Percentiles rank a stretch among this genome's conserved stretches.
phyloP scores from a whole-genome alignment of 2,113 vertebrate genomes.

The Syngnathus typhle region DNA sequence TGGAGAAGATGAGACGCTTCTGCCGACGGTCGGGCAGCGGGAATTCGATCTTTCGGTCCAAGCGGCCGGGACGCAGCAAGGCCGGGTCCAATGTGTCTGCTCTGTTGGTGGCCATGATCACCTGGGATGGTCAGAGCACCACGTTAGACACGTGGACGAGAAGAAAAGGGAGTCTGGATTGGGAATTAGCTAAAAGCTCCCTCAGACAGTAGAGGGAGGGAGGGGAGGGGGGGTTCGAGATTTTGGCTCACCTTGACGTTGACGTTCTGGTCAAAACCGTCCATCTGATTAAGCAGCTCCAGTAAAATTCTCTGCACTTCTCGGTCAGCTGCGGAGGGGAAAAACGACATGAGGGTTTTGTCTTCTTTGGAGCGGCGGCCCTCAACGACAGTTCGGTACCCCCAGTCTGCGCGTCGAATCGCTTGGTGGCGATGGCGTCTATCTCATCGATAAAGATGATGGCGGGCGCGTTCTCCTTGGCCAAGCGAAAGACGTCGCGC shows the following conservation, averaged over 20 bases:
- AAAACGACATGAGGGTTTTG: neutral
- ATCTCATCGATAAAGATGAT: conserved; percentile 98
- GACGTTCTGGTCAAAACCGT: conserved; percentile 92
- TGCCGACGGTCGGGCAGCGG: conserved; percentile 88
- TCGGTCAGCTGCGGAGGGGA: conserved; percentile 75
- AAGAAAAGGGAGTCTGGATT: neutral
- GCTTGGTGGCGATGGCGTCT: conserved; percentile 91
- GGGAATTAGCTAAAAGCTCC: conserved; percentile 6
- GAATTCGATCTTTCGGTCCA: conserved; percentile 93
- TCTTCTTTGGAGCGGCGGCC: neutral
- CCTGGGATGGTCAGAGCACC: conserved; percentile 55
- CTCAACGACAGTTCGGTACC: conserved; percentile 65
- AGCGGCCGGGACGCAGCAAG: conserved; percentile 81
- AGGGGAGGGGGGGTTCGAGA: neutral
- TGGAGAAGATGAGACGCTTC: conserved; percentile 89
- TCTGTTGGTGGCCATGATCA: conserved; percentile 94
- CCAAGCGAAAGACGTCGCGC: conserved; percentile 89
- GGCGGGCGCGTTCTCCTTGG: conserved; percentile 93
- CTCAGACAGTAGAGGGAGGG: neutral
- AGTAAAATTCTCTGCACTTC: conserved; percentile 90
- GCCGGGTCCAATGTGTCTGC: conserved; percentile 91
- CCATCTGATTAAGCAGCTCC: conserved; percentile 94
- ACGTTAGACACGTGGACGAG: neutral
- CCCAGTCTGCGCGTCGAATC: conserved; percentile 93
- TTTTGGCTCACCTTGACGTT: conserved; percentile 81